phyloP scores from a whole-genome alignment of 2,113 vertebrate species.

The Ophthalmolycus amberensis region DNA sequence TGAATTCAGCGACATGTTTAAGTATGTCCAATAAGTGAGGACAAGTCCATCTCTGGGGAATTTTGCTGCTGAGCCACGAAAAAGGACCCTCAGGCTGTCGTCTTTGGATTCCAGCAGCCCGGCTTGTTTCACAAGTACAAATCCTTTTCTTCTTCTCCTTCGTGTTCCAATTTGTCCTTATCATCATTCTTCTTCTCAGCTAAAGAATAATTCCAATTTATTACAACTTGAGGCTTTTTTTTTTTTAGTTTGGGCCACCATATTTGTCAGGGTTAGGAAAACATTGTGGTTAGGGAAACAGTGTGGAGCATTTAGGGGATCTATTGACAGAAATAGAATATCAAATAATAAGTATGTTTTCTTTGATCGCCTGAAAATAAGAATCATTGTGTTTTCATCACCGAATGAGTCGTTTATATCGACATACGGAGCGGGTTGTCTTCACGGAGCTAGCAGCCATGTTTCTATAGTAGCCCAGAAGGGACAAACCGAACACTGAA shows the following conservation, averaged over 20 bases:
- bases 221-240: background rate
- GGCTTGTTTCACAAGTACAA: conserved; percentile 36
- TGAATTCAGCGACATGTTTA: conserved; percentile 27
- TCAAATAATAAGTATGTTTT: too few relatives aligned
- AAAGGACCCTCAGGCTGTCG: conserved; percentile 28
- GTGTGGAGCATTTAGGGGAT: too few relatives aligned
- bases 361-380: background rate
- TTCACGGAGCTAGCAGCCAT: too few relatives aligned
- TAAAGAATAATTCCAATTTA: background rate
- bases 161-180: background rate
- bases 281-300: background rate
- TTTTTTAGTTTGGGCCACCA: background rate
- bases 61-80: conserved; percentile 24
- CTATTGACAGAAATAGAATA: too few relatives aligned
- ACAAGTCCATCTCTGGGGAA: conserved; percentile 27
- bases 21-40: conserved; percentile 19
- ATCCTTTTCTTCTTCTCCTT: background rate
- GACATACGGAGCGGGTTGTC: too few relatives aligned
- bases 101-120: conserved; percentile 30
- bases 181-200: background rate
- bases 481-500: too few relatives aligned
- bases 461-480: too few relatives aligned
- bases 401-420: background rate
- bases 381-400: too few relatives aligned
- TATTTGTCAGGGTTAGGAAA: background rate